A percentile compares a stretch with the other conserved stretches of the same genome.
These are phyloP conservation scores for Cephus spinipes DNA, from an alignment of 2,888 invertebrate genomes.

Conservation along the genomic window DNA sequence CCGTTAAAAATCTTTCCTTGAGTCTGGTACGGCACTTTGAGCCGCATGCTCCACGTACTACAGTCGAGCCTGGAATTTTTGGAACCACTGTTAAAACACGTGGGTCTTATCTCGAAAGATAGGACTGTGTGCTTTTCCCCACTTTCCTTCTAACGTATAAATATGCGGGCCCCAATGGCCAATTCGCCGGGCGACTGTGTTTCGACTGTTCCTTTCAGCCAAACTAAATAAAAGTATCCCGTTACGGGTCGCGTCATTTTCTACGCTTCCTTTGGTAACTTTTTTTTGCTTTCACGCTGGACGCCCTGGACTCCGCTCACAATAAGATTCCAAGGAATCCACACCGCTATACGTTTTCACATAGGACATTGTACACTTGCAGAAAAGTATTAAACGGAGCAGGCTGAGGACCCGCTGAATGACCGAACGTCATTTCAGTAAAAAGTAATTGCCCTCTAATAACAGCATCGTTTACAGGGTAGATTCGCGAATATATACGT, in stretches of 20 bases:
- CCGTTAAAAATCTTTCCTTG: not conserved
- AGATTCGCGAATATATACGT: not conserved
- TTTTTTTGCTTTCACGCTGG: not conserved
- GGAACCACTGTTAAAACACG: not conserved
- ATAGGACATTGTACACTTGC: not conserved
- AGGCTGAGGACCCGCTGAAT: not conserved
- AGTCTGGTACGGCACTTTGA: not conserved
- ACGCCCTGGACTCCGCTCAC: not conserved
- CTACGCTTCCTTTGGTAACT: not conserved
- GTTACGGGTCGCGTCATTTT: not conserved
- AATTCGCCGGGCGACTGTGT: not conserved
- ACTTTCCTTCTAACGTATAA: not conserved
- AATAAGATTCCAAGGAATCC: not conserved
- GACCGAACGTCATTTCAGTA: not conserved
- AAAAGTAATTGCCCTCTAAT: not conserved
- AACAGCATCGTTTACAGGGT: not conserved
- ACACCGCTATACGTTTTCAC: not conserved
- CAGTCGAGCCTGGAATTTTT: not conserved
- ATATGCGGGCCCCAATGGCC: not conserved
- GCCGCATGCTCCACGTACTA: not conserved
- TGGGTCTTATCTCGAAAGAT: not conserved
- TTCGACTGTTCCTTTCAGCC: not conserved
- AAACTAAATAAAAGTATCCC: not conserved
- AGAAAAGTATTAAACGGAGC: not conserved
- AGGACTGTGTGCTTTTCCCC: not conserved